Conservation (phyloP, 2,797 vertebrate genomes). For the Scarus forsteni region DNA sequence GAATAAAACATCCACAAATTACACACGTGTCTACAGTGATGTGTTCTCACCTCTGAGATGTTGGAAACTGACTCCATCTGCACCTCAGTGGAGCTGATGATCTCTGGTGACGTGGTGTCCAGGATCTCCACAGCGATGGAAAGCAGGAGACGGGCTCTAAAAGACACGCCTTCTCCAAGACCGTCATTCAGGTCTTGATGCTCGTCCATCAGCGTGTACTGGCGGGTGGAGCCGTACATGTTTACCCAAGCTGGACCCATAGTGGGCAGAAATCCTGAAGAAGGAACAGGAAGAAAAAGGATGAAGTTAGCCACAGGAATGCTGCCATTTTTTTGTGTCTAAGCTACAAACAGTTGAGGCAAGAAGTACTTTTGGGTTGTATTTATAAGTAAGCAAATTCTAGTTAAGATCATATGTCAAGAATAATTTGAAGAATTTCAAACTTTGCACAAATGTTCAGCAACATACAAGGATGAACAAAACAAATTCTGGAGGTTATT, state of each 20-base stretch:
- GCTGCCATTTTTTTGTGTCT: background rate
- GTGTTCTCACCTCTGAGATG: constrained; percentile 88
- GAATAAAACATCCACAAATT: background rate
- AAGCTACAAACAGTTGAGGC: too few species aligned
- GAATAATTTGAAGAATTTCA: too few species aligned
- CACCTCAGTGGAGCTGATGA: constrained; percentile 92
- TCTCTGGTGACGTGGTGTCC: constrained; percentile 91
- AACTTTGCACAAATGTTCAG: too few species aligned
- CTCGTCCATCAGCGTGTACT: constrained; percentile 96
- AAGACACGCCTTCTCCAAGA: constrained; percentile 95
- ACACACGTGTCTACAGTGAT: background rate
- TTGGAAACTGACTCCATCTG: constrained; percentile 90
- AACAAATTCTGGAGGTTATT: too few species aligned
- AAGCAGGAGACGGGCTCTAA: constrained; percentile 93
- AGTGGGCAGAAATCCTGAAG: constrained; percentile 93
- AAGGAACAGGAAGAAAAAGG: constrained; percentile 63
- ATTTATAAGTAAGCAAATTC: too few species aligned
- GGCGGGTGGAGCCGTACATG: constrained; percentile 96
- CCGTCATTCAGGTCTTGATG: constrained; percentile 98
- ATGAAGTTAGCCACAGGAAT: background rate
- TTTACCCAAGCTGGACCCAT: constrained; percentile 97
- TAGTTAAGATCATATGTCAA: too few species aligned
- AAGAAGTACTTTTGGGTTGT: too few species aligned
- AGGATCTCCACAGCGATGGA: constrained; percentile 94
- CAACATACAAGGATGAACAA: too few species aligned